Evolutionary conservation across 2,797 vertebrate genomes (phyloP), one percentile per base, ranked within the genome.

Genomic region (Adelosebastes latens): DNA sequence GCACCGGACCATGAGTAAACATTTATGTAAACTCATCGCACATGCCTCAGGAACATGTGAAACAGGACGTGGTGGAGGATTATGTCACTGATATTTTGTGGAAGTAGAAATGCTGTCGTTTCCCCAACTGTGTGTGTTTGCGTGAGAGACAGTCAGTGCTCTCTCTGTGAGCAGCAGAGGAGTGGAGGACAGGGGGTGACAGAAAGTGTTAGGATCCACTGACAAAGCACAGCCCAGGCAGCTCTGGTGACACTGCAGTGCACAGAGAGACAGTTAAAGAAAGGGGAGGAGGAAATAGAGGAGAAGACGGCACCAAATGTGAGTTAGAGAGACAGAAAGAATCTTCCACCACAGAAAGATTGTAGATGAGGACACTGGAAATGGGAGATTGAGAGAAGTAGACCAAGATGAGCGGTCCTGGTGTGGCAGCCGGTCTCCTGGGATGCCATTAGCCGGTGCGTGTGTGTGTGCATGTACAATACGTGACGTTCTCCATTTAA

Each of bases 81-180:
- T 88, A 76, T 88, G 76, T 88, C 82, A 86, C 71, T 55, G 53
- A 79, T 66, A 82, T 80, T 89, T 85, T 90, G 71, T 77, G 75
- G 62, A 88, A 82, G 42, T 77, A 88, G 79, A 60, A 80, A 61
- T 86, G 39, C 64, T 66, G 71, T 67, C 2, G 18, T 69, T 84
- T 86, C 61, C 59, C 49, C 34, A 69, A 58, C 13, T 70, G 70
- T 79, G 65, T 75, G 36, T 75, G n/a, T 56, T 31, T 68, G 70
- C 42, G 27, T 77, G 8, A n/a, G 42, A 24, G 60, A 14, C 64
- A 90, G 80, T 49, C 68, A 81, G 73, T 76, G 61, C 79, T 76
- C 42, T 81, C 72, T 82, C 58, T 83, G 58, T 32, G 77, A 87
- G 74, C 75, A 77, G 81, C 65, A 53, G 34, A 72, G 65, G 58